Base-by-base conservation (phyloP, 92 coral and sea anemone genomes). In the Muricea muricata region DNA sequence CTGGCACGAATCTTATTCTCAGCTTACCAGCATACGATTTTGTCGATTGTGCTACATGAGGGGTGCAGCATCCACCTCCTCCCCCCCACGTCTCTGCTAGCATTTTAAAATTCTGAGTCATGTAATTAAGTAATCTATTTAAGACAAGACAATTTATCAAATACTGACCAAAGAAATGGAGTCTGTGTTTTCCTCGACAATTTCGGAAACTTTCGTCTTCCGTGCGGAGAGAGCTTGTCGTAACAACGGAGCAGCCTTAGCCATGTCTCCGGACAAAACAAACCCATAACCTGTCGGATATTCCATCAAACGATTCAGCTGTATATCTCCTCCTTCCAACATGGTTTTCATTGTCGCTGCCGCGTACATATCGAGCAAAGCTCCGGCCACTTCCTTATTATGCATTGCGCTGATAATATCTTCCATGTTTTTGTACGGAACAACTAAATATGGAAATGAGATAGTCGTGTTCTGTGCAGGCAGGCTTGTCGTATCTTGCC, bases 241-340 rank as follows among this genome's bases (percentile, higher is more conserved):
- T 10, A 75, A 47, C 13, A 75, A 48, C 7, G 80, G 80, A 26
- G 80, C 80, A 26, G 80, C 80, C 58, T 75, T 48, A 10, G 65
- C 65, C 80, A 75, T 75, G 45, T 75, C 52, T 48, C 80, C 80
- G 1, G 80, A 75, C 29, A 75, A 33, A 7, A 75, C 80, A 47
- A 75, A 46, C 30, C 80, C 80, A 30, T 25, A 75, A 35, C 80
- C 80, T 5, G 80, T 75, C 4, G 80, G 80, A 47, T 75, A 75
- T 26, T 75, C 40, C 26, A 75, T 47, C 80, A 75, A 6, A 47
- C 80, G 80, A 32, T 75, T 75, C 65, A 75, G 15, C 65, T 47
- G 63, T n/a, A 75, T 48, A 48, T 75, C 80, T 47, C 80, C 80
- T 31, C 80, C 80, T 14, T 75, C 50, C 4, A 75, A 30, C 55